phyloP scores from a whole-genome alignment of 2,888 invertebrate species.

The Sarcophaga caerulescens region DNA sequence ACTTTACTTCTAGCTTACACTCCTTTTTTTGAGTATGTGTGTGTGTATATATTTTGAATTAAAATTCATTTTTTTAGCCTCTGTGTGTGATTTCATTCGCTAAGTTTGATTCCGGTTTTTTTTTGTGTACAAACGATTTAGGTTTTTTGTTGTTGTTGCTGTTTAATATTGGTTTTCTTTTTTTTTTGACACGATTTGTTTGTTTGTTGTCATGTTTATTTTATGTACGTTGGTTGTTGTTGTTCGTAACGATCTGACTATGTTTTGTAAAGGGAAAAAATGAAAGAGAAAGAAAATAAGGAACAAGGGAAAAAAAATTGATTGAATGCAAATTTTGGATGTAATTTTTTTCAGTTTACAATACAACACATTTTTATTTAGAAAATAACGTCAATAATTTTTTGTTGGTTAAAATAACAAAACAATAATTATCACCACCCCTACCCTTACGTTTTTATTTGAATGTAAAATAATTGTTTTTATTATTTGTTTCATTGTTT shows the following conservation, averaged over 20 bases:
- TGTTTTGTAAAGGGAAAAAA: too few species aligned
- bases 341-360: too few species aligned
- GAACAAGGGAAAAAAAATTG: too few species aligned
- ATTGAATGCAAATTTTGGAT: too few species aligned
- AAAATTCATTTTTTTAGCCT: not conserved
- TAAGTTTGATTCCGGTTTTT: constrained; percentile 55
- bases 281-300: too few species aligned
- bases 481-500: too few species aligned
- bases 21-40: constrained; percentile 55
- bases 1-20: constrained; percentile 25
- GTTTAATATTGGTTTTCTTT: constrained; percentile 23
- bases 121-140: not conserved
- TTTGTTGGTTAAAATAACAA: too few species aligned
- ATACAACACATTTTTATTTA: too few species aligned
- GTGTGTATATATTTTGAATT: not conserved
- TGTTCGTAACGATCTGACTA: not conserved
- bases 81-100: constrained; percentile 14
- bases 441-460: too few species aligned
- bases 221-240: constrained; percentile 3
- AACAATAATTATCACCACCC: too few species aligned
- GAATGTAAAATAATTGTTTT: too few species aligned
- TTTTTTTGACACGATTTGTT: constrained; percentile 59
- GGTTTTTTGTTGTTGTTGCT: not conserved
- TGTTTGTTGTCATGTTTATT: constrained; percentile 26
- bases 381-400: too few species aligned